Evolutionary conservation across 2,888 invertebrate species (phyloP).

Genomic region (Stenchaetothrips biformis): DNA sequence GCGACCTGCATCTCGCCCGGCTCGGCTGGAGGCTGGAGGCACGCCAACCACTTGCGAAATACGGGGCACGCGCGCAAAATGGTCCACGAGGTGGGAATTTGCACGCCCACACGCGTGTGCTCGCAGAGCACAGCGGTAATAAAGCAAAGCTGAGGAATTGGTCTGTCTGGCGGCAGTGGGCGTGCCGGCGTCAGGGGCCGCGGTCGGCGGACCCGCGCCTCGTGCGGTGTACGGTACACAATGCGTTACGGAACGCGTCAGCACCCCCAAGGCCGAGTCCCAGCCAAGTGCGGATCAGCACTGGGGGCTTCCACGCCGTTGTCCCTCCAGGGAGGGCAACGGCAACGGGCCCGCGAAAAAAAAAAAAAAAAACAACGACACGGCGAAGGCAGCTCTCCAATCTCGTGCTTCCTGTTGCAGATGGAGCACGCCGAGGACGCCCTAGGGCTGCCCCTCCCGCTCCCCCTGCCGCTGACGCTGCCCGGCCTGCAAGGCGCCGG

Average conservation of each 20-base stretch:
- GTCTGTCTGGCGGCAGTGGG: not conserved
- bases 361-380: not conserved
- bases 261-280: too few species aligned
- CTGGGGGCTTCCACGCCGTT: too few species aligned
- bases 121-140: not conserved
- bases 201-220: too few species aligned
- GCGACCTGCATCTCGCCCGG: too few species aligned
- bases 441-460: constrained; percentile 31
- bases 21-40: not conserved
- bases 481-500: constrained; percentile 63
- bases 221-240: too few species aligned
- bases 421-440: constrained; percentile 34
- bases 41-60: not conserved
- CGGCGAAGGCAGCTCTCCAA: not conserved
- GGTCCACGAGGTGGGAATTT: not conserved
- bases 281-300: too few species aligned
- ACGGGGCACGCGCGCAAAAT: not conserved
- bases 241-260: too few species aligned
- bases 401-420: constrained; percentile 29
- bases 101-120: not conserved
- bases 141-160: not conserved
- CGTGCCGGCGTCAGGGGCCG: not conserved
- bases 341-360: not conserved
- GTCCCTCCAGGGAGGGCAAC: not conserved
- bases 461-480: constrained; percentile 62